Evolutionary conservation across 1,140 invertebrate species (phyloP), one percentile per base, ranked within the genome.

Genomic region (Euwallacea fornicatus): DNA sequence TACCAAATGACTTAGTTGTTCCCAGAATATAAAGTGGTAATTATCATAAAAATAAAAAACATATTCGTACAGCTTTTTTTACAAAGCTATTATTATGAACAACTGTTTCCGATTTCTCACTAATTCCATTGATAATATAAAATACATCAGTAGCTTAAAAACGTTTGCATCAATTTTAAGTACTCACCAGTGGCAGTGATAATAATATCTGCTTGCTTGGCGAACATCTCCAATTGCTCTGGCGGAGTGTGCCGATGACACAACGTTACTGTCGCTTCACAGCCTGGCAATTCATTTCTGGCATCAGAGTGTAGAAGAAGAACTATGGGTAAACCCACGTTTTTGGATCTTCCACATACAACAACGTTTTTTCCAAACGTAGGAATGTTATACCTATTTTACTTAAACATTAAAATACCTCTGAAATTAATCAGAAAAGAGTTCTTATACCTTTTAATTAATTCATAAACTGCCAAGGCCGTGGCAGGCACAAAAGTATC

Each of bases 281-380:
- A 83, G 16, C 89, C 89, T 33, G 79, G 78, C 43, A 76, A 66
- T 71, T 78, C 78, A 62, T 81, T 78, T 54, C 72, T 75, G 9
- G 69, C 73, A 85, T 95, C 93, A 9, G 90, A 87, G 78, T 93
- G 91, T 50, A 95, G 77, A 66, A 94, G 82, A 81, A 94, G 87
- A 10, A 92, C 91, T 70, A 95, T 92, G 0, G 94, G 94, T 80
- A 95, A 85, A 1, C 94, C 93, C 50, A 96, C 93, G 83, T 96
- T 93, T 81, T 96, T 96, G 0, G 94, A 96, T 69, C 94, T 83
- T 6, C 94, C 94, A 77, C 93, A 88, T 0, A 96, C 88, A 0
- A 96, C 92, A n/a, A 92, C 92, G 81, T 93, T 93, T 77, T 91
- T 91, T 7, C 93, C 93, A 78, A 89, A 87, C 0, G 92, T 95